These are phyloP conservation scores for Hanleya hanleyi DNA, from an alignment of 2,888 invertebrate species.

Conservation along the genomic window DNA sequence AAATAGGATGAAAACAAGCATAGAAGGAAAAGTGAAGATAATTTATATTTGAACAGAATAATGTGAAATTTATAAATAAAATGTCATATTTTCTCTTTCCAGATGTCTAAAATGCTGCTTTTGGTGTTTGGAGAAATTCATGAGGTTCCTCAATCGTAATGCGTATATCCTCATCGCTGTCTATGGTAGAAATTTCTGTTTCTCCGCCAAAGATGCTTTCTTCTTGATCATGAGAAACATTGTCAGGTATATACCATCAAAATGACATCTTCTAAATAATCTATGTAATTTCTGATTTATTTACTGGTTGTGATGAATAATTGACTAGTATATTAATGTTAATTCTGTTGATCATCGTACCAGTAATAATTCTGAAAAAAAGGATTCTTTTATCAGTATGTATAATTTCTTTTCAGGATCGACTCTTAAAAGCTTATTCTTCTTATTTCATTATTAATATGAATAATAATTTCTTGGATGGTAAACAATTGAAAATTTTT, in stretches of 20 bases:
- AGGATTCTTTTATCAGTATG: too few species aligned
- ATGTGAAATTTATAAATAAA: not conserved
- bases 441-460: too few species aligned
- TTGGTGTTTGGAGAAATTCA: slow-evolving; percentile 72
- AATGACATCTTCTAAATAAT: too few species aligned
- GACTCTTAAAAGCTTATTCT: too few species aligned
- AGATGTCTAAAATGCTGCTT: slow-evolving; percentile 72
- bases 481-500: too few species aligned
- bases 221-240: slow-evolving; percentile 79
- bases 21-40: too few species aligned
- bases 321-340: not conserved
- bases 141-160: slow-evolving; percentile 72
- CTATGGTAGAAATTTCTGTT: slow-evolving; percentile 92
- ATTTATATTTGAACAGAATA: not conserved
- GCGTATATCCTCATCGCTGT: slow-evolving; percentile 83
- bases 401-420: too few species aligned
- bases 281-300: too few species aligned
- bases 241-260: slow-evolving; percentile 62
- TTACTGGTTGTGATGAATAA: not conserved
- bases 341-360: too few species aligned
- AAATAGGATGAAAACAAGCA: too few species aligned
- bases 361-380: too few species aligned
- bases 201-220: slow-evolving; percentile 92
- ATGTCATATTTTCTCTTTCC: slow-evolving; percentile 1
- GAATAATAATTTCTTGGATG: too few species aligned